Percentiles rank a stretch among this genome's conserved stretches.
Conservation (phyloP, 1,140 invertebrate species). For the Diabrotica virgifera region DNA sequence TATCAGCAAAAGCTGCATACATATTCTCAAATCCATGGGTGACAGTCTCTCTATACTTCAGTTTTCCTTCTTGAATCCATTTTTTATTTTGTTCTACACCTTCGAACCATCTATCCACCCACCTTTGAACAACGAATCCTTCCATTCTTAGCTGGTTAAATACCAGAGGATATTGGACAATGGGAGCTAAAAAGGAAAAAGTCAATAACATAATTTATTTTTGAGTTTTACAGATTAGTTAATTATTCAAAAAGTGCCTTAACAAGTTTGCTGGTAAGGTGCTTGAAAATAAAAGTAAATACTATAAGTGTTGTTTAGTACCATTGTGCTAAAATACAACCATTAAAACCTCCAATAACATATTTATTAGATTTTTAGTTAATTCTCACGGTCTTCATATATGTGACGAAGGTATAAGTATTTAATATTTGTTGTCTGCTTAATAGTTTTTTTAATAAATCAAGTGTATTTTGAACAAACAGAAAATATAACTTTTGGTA, state of each 20-base stretch:
- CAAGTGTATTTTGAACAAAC: no score
- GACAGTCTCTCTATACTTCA: slow-evolving; percentile 60
- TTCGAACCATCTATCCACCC: slow-evolving; percentile 57
- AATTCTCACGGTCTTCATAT: no score
- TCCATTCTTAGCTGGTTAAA: slow-evolving; percentile 58
- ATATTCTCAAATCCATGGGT: slow-evolving; percentile 65
- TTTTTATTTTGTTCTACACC: slow-evolving; percentile 57
- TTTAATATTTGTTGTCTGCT: no score
- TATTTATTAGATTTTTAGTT: no score
- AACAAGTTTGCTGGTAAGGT: background rate
- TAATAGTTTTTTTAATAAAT: no score
- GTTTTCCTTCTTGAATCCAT: slow-evolving; percentile 58
- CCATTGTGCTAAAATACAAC: no score
- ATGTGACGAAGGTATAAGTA: no score
- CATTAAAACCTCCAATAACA: no score
- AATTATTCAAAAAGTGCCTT: background rate
- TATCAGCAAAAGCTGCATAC: slow-evolving; percentile 59
- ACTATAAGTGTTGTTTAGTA: no score
- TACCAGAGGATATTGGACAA: slow-evolving; percentile 30
- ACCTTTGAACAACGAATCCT: slow-evolving; percentile 60
- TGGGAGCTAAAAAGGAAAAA: slow-evolving; percentile 24
- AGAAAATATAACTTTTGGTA: no score
- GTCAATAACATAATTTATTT: background rate
- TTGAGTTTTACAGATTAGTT: background rate
- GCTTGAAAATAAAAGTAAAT: no score